These are phyloP conservation scores for Cynopterus sphinx DNA, from an alignment of 2,797 vertebrate species.

Conservation along the genomic window DNA sequence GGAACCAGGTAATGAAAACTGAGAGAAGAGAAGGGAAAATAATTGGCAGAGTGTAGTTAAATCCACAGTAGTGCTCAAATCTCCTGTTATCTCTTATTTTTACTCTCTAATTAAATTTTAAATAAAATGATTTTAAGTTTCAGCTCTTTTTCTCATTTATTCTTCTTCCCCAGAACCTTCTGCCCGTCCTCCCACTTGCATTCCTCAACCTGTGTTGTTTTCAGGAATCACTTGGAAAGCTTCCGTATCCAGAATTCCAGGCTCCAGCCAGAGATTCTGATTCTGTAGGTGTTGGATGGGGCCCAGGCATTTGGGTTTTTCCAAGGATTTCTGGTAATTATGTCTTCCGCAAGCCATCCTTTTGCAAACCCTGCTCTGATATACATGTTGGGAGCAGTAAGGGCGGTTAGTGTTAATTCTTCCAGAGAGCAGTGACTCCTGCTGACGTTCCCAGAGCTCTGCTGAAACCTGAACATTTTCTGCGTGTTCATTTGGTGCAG, in stretches of 20 bases:
- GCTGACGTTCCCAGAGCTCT: neutral
- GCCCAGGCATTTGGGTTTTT: neutral
- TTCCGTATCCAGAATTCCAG: neutral
- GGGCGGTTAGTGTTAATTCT: neutral
- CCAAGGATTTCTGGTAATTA: neutral
- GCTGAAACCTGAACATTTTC: neutral
- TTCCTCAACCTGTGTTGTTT: neutral
- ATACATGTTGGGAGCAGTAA: accelerated
- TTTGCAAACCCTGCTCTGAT: neutral
- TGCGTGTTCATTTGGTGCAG: accelerated
- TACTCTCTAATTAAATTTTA: neutral
- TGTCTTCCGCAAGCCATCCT: neutral
- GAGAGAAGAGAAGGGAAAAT: neutral
- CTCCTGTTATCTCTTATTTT: neutral
- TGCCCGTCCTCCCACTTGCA: neutral
- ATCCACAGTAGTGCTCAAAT: neutral
- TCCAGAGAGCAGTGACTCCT: neutral
- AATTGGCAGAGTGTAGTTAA: neutral
- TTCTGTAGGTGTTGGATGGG: neutral
- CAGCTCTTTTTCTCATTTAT: neutral
- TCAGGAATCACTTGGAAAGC: neutral
- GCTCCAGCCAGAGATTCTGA: neutral
- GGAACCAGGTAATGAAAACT: neutral
- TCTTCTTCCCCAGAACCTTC: neutral
- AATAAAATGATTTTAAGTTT: neutral